A percentile compares a stretch with the other conserved stretches of the same genome.
Evolutionary conservation across 1,140 invertebrate species (phyloP).

Genomic region (Hydropsyche tenuis): DNA sequence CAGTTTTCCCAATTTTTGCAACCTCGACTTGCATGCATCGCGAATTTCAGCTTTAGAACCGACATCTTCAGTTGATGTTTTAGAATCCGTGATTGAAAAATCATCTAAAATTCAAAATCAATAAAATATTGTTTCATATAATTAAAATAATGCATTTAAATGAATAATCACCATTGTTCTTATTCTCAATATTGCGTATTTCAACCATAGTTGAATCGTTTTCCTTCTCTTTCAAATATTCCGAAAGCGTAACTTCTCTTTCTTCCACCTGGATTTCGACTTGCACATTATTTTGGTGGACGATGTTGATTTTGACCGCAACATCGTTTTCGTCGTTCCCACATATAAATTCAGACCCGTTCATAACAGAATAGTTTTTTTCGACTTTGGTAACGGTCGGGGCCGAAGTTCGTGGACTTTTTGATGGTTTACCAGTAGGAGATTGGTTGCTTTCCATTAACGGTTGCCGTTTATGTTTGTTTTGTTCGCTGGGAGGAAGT

Average conservation of each 20-base stretch:
- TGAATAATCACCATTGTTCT: slow-evolving; percentile 5
- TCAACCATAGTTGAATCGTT: neutral
- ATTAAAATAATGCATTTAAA: neutral
- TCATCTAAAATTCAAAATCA: no score
- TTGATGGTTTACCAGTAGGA: slow-evolving; percentile 38
- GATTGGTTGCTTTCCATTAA: slow-evolving; percentile 57
- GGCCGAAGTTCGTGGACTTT: slow-evolving; percentile 45
- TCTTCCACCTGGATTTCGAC: slow-evolving; percentile 62
- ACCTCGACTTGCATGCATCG: slow-evolving; percentile 57
- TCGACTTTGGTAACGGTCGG: slow-evolving; percentile 55
- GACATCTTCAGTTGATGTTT: neutral
- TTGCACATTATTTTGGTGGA: slow-evolving; percentile 60
- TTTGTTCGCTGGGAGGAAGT: slow-evolving; percentile 57
- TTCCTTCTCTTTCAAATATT: slow-evolving; percentile 45
- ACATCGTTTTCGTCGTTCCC: slow-evolving; percentile 53
- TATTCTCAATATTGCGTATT: neutral
- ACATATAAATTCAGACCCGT: slow-evolving; percentile 52
- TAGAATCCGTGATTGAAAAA: neutral
- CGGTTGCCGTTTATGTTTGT: slow-evolving; percentile 56
- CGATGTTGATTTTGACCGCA: slow-evolving; percentile 61
- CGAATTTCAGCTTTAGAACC: slow-evolving; percentile 51
- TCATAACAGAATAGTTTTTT: slow-evolving; percentile 55
- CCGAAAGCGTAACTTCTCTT: slow-evolving; percentile 51
- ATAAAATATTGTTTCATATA: no score
- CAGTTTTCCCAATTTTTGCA: slow-evolving; percentile 64